Conservation (phyloP, 2,113 vertebrate genomes). For the Dinomys branickii region DNA sequence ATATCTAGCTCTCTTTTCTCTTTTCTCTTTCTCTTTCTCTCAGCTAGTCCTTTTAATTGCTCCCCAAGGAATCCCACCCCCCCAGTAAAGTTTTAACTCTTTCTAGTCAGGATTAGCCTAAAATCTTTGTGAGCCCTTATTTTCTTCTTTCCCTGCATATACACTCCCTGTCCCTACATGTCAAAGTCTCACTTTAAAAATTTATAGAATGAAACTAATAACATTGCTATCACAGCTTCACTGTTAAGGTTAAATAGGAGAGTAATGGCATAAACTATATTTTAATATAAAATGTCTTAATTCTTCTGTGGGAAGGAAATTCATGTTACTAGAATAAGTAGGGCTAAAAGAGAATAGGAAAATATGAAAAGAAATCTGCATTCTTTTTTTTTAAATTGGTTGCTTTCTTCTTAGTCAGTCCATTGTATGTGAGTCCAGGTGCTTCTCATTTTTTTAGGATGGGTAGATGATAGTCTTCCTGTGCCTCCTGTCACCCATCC, state of each 20-base stretch:
- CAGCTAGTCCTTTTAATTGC: background rate
- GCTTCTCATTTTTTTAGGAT: background rate
- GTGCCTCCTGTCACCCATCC: background rate
- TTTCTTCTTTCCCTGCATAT: background rate
- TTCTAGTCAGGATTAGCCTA: background rate
- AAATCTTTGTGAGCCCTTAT: background rate
- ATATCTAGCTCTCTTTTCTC: background rate
- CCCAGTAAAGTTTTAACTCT: background rate
- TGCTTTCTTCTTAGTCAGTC: constrained; percentile 36
- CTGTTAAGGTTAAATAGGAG: constrained; percentile 33
- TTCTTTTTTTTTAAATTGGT: constrained; percentile 28
- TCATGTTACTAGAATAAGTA: constrained; percentile 60
- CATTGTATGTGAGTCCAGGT: background rate
- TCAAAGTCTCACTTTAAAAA: constrained; percentile 6
- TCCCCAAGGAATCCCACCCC: background rate
- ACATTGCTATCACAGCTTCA: constrained; percentile 43
- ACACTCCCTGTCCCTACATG: background rate
- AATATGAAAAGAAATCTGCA: constrained; percentile 9
- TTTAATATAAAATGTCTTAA: constrained; percentile 51
- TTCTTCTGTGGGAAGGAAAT: constrained; percentile 52
- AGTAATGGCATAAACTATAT: background rate
- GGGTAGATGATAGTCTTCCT: background rate
- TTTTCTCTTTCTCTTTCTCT: background rate
- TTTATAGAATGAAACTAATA: constrained; percentile 35
- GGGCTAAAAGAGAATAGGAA: constrained; percentile 32